Percentiles rank a stretch among this genome's conserved stretches.
Evolutionary conservation across 2,888 invertebrate species (phyloP).

Genomic region (Biston stratarius): DNA sequence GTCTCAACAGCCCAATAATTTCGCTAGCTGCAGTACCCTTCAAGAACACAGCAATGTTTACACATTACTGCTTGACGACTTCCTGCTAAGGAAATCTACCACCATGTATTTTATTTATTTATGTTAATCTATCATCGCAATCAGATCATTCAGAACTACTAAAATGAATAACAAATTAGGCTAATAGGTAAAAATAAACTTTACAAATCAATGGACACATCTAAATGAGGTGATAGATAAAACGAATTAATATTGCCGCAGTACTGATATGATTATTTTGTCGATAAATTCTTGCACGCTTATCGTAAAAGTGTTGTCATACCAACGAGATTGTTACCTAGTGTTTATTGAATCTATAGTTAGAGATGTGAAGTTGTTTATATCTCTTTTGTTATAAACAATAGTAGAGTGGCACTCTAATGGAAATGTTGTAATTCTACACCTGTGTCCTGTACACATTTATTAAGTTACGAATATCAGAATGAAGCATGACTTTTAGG

Average conservation of each 20-base stretch:
- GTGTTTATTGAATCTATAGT: constrained; percentile 23
- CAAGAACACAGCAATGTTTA: too few relatives aligned
- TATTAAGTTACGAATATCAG: background rate
- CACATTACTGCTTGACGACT: too few relatives aligned
- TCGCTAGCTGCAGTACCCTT: too few relatives aligned
- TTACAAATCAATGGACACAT: constrained; percentile 30
- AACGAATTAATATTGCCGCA: constrained; percentile 42
- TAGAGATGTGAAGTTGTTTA: background rate
- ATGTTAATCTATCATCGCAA: too few relatives aligned
- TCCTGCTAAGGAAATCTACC: too few relatives aligned
- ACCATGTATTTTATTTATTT: too few relatives aligned
- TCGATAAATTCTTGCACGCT: constrained; percentile 39
- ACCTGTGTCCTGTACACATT: background rate
- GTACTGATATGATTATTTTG: constrained; percentile 40
- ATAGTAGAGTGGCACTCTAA: background rate
- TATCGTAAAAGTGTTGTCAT: constrained; percentile 40
- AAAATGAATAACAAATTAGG: background rate
- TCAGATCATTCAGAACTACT: background rate
- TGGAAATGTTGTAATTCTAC: background rate
- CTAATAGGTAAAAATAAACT: constrained; percentile 4
- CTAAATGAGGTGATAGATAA: constrained; percentile 40
- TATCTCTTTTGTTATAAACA: background rate
- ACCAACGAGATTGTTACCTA: constrained; percentile 33
- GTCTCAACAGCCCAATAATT: too few relatives aligned
- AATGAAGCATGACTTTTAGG: background rate